Base-by-base conservation (phyloP, 2,888 invertebrate species). In the Hetaerina titia region DNA sequence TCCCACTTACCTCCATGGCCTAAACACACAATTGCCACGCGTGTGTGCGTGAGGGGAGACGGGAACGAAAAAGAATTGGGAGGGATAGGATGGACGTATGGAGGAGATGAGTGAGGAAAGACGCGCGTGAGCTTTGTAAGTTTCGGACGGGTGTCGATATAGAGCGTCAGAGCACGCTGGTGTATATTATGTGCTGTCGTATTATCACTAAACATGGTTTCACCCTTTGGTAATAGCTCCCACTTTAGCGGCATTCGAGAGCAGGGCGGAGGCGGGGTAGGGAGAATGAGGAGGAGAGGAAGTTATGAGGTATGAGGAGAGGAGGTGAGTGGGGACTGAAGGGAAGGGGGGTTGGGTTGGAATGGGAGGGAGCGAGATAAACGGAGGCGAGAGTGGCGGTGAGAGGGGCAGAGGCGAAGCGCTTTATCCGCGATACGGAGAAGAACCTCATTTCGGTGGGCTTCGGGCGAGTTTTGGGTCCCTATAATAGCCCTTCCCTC, bases 401-500 rank as follows among this genome's bases (percentile, higher is more conserved):
- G 9, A 22, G 45, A 64, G 90, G 25, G 60, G 19, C 25, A 60
- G 90, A 90, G 25, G 45, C 64, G 64, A 64, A 64, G 90, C 90
- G 92, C 56, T 64, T 92, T 69, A 92, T 74, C 92, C 56, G 92
- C 45, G 92, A 57, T 74, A 69, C 69, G 69, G 92, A 92, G 56
- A 45, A 56, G 92, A 92, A 64, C 64, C 92, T 92, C 92, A 89
- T 89, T 89, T 89, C 92, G 92, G 89, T 56, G 69, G 69, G 89
- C 69, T 69, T 92, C 92, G 25, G 56, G 69, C 56, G 92, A 92
- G 92, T 92, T 92, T 56, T 45, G 64, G 64, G 64, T 63, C 90
- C 45, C 60, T 64, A 56, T 69, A 90, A 92, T 69, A 92, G 45
- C 74, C 69, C 45, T 56, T 92, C 92, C 17, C 92, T 64, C 63